Evolutionary conservation across 2,797 vertebrate species (phyloP).

Genomic region (Philypnodon macrostomus): DNA sequence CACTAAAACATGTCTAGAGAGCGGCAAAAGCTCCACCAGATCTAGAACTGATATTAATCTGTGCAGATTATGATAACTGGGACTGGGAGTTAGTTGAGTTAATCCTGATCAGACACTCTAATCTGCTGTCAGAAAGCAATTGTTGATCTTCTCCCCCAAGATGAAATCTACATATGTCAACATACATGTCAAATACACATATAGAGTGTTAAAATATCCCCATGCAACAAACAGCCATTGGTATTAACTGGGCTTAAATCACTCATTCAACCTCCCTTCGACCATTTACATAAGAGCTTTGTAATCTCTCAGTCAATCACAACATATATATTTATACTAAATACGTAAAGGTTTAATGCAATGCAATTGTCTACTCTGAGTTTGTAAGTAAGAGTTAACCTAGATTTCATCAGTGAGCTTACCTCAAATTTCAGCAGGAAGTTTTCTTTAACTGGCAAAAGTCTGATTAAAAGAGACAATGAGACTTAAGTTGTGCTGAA

Average conservation of each 20-base stretch:
- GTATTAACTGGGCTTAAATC: not conserved
- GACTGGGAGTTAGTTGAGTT: conserved; percentile 69
- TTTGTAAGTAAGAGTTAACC: not conserved
- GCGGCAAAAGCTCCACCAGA: conserved; percentile 41
- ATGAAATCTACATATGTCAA: conserved; percentile 28
- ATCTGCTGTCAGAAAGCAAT: conserved; percentile 61
- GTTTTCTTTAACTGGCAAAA: conserved; percentile 93
- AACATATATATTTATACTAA: too few relatives aligned
- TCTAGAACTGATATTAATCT: conserved; percentile 71
- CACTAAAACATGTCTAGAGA: conserved; percentile 49
- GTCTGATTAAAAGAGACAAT: conserved; percentile 71
- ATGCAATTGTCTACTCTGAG: not conserved
- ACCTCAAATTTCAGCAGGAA: conserved; percentile 96
- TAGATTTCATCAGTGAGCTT: conserved; percentile 32
- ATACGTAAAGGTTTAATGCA: too few relatives aligned
- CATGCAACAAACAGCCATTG: conserved; percentile 7
- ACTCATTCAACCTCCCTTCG: not conserved
- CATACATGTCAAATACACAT: conserved; percentile 29
- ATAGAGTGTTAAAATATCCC: conserved; percentile 14
- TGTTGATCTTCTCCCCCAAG: conserved; percentile 48
- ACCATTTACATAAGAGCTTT: conserved; percentile 1
- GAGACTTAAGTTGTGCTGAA: not conserved
- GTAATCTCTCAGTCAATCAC: conserved; percentile 7
- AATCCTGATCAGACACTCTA: conserved; percentile 70
- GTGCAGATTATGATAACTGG: conserved; percentile 74